Conservation (phyloP, 2,888 invertebrate genomes). For the Leucozona laternaria region DNA sequence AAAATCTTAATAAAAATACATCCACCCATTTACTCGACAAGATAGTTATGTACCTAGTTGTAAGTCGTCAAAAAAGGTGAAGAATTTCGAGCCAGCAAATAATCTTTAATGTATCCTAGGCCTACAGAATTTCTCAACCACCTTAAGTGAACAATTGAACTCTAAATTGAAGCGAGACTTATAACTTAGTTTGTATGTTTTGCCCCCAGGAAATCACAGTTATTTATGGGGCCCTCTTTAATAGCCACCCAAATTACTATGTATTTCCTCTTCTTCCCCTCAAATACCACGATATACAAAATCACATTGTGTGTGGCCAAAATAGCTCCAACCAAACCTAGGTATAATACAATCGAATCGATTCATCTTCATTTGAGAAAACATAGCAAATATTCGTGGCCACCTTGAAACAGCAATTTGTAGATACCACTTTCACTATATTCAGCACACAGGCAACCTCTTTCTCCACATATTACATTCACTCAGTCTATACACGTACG, state of each 20-base stretch:
- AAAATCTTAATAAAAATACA: too few relatives aligned
- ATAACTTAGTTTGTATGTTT: too few relatives aligned
- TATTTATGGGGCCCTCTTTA: too few relatives aligned
- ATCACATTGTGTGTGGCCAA: slow-evolving; percentile 47
- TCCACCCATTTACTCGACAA: too few relatives aligned
- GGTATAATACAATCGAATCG: slow-evolving; percentile 7
- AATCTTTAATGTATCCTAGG: too few relatives aligned
- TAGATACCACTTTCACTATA: slow-evolving; percentile 65
- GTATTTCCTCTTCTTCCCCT: neutral
- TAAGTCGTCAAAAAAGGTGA: too few relatives aligned
- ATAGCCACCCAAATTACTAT: neutral
- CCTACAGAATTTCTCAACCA: too few relatives aligned
- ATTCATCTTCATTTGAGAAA: slow-evolving; percentile 69
- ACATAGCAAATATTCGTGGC: slow-evolving; percentile 44
- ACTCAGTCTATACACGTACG: neutral
- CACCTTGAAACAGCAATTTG: slow-evolving; percentile 48
- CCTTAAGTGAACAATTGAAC: too few relatives aligned
- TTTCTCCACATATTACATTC: slow-evolving; percentile 27
- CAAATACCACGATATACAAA: neutral
- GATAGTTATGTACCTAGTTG: too few relatives aligned
- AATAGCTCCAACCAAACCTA: slow-evolving; percentile 1
- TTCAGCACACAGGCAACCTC: neutral
- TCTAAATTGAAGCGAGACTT: too few relatives aligned
- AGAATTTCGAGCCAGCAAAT: too few relatives aligned
- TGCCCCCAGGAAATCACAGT: neutral